These are phyloP conservation scores for Armadillidium nasatum DNA, from an alignment of 1,140 invertebrate genomes.

Conservation along the genomic window DNA sequence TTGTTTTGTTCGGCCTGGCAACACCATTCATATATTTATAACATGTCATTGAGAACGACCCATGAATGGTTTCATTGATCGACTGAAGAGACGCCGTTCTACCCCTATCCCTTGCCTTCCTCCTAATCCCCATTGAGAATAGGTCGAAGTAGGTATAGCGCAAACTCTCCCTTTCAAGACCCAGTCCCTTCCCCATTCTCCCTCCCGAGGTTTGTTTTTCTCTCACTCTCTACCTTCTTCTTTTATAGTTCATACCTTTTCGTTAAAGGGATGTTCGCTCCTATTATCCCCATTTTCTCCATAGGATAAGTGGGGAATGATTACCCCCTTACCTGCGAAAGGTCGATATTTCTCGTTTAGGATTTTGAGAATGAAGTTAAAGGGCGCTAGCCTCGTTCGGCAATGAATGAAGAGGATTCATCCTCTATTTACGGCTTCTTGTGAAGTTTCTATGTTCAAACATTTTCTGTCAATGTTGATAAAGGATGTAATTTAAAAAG, in stretches of 20 bases:
- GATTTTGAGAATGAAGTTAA: too few relatives aligned
- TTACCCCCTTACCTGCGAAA: neutral
- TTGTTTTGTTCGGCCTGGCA: neutral
- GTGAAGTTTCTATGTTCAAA: too few relatives aligned
- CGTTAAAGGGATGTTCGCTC: neutral
- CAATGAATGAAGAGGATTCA: neutral
- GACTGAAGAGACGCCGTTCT: neutral
- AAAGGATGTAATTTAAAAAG: too few relatives aligned
- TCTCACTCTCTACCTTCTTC: neutral
- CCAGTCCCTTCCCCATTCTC: neutral
- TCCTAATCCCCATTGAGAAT: neutral
- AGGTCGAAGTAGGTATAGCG: neutral
- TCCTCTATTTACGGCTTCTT: too few relatives aligned
- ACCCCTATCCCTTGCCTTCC: neutral
- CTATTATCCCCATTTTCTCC: conserved; percentile 23
- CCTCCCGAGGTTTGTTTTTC: neutral
- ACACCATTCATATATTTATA: neutral
- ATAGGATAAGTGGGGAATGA: neutral
- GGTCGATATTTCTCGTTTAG: too few relatives aligned
- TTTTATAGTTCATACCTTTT: neutral
- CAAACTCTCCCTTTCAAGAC: conserved; percentile 3
- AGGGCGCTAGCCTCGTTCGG: too few relatives aligned
- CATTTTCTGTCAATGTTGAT: too few relatives aligned
- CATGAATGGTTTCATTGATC: conserved; percentile 7
- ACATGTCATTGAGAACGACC: neutral